Percentiles rank a stretch among this genome's conserved stretches.
phyloP scores from a whole-genome alignment of 2,888 invertebrate genomes.

The Flexamia atlantica region DNA sequence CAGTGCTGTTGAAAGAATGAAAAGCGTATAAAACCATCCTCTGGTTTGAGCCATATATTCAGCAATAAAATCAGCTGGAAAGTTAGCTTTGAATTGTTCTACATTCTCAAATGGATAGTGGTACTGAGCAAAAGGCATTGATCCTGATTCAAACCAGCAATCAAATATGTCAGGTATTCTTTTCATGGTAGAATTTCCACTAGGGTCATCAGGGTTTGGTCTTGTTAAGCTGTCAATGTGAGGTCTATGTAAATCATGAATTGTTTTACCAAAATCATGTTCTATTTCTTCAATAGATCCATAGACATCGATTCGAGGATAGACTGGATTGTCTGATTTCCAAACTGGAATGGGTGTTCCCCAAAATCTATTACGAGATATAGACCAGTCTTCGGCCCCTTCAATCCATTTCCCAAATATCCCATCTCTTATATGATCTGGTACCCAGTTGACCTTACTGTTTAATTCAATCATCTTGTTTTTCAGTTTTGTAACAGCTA shows the following conservation, averaged over 20 bases:
- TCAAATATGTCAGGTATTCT: constrained; percentile 95
- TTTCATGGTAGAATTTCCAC: constrained; percentile 72
- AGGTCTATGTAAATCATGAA: constrained; percentile 59
- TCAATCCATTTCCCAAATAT: constrained; percentile 61
- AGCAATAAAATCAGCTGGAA: constrained; percentile 81
- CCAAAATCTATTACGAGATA: constrained; percentile 62
- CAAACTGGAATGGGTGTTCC: constrained; percentile 62
- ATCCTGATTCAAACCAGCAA: constrained; percentile 99
- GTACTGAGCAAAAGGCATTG: constrained; percentile 98
- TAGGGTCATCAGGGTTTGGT: constrained; percentile 66
- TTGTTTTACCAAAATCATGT: constrained; percentile 56
- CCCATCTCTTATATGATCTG: constrained; percentile 58
- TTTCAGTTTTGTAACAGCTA: constrained; percentile 58
- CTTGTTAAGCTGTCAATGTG: constrained; percentile 58
- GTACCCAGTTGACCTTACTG: constrained; percentile 58
- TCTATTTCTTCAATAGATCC: constrained; percentile 62
- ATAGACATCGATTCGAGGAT: constrained; percentile 58
- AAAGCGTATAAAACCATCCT: constrained; percentile 81
- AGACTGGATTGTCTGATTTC: constrained; percentile 61
- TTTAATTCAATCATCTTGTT: constrained; percentile 56
- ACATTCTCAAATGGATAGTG: constrained; percentile 84
- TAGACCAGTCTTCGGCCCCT: constrained; percentile 60
- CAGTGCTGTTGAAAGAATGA: constrained; percentile 80
- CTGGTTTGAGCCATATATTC: constrained; percentile 80
- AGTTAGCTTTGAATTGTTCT: constrained; percentile 72